A percentile compares a stretch with the other conserved stretches of the same genome.
phyloP scores from a whole-genome alignment of 2,797 vertebrate genomes.

The Myotis daubentonii region DNA sequence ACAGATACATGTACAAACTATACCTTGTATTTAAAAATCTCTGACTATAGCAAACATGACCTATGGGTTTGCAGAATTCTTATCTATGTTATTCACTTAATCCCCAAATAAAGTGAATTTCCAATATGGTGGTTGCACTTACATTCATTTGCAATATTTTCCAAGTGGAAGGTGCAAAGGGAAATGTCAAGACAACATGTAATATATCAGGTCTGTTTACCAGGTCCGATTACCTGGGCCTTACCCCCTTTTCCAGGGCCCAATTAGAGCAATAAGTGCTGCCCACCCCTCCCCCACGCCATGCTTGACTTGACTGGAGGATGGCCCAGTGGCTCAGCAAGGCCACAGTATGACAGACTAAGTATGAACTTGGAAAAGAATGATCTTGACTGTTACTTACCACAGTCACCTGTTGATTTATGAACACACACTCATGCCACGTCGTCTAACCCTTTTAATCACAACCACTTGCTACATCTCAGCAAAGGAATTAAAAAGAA shows the following conservation, averaged over 20 bases:
- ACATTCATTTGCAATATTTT: slow-evolving; percentile 17
- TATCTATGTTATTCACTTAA: not conserved
- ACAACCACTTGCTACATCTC: slow-evolving; percentile 17
- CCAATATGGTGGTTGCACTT: not conserved
- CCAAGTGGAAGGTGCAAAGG: not conserved
- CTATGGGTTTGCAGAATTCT: not conserved
- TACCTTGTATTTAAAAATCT: not conserved
- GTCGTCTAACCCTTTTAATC: not conserved
- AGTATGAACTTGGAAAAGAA: not conserved
- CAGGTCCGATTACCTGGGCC: not conserved
- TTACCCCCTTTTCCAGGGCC: not conserved
- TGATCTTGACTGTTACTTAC: not conserved
- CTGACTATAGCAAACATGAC: not conserved
- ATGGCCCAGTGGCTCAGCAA: not conserved
- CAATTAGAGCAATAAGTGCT: too few relatives aligned
- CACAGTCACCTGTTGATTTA: not conserved
- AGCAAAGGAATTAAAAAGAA: not conserved
- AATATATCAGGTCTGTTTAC: not conserved
- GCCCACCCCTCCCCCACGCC: not conserved
- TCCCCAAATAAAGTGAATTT: not conserved
- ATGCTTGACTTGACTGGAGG: not conserved
- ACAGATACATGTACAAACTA: not conserved
- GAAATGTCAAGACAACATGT: not conserved
- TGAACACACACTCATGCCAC: not conserved
- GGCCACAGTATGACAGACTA: not conserved